Percentiles rank a stretch among this genome's conserved stretches.
Evolutionary conservation across 2,888 invertebrate genomes (phyloP).

Genomic region (Pediacus dermestoides): DNA sequence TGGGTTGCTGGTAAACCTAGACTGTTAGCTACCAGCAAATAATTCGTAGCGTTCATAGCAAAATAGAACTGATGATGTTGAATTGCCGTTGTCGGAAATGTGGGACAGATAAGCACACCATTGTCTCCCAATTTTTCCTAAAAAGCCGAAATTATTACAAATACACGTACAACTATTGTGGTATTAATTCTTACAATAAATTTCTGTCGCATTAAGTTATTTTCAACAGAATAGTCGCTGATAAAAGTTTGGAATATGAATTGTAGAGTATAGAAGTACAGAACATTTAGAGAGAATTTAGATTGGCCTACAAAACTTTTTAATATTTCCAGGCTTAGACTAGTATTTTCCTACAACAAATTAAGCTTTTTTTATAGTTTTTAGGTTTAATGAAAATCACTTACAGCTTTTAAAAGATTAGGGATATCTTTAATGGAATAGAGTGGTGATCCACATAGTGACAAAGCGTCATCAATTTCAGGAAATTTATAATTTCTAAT

Average conservation of each 20-base stretch:
- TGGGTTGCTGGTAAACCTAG: conserved; percentile 73
- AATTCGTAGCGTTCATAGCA: conserved; percentile 58
- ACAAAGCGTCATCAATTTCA: conserved; percentile 50
- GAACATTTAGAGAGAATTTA: conserved; percentile 44
- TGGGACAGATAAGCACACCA: conserved; percentile 73
- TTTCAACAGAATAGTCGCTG: conserved; percentile 23
- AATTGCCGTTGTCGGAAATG: conserved; percentile 62
- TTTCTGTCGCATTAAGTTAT: conserved; percentile 30
- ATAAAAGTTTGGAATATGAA: conserved; percentile 17
- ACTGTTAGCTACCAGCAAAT: conserved; percentile 66
- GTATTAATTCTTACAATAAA: conserved; percentile 45
- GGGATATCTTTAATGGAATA: conserved; percentile 54
- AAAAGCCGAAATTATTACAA: no score
- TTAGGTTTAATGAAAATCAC: no score
- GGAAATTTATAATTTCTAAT: conserved; percentile 50
- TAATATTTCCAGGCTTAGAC: conserved; percentile 35
- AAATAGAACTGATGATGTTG: conserved; percentile 61
- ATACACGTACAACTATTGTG: conserved; percentile 3
- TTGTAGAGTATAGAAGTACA: conserved; percentile 21
- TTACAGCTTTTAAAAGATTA: conserved; percentile 50
- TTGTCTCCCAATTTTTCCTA: conserved; percentile 62
- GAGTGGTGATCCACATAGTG: conserved; percentile 43
- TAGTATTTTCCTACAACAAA: conserved; percentile 38
- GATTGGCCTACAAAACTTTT: conserved; percentile 45
- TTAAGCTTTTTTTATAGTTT: no score